These are phyloP conservation scores for Orestias chungarensis DNA, from an alignment of 2,797 vertebrate species.

Conservation along the genomic window DNA sequence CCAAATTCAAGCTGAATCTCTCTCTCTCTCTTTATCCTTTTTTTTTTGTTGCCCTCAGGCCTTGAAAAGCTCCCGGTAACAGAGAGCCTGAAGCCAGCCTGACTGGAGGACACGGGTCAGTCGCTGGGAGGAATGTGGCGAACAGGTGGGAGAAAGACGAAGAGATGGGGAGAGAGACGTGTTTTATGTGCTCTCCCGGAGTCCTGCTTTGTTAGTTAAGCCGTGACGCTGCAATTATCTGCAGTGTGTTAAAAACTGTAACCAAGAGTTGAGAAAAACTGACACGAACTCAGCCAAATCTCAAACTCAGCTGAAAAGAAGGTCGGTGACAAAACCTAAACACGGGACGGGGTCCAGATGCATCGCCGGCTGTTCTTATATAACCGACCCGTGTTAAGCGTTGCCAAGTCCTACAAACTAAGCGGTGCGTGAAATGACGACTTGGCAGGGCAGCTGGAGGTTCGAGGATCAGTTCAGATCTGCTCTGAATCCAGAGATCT, in stretches of 20 bases:
- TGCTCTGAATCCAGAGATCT: neutral
- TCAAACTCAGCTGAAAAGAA: constrained; percentile 1
- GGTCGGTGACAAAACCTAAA: too few relatives aligned
- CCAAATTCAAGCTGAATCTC: neutral
- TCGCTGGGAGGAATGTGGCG: constrained; percentile 58
- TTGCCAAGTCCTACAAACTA: constrained; percentile 57
- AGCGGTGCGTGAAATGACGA: constrained; percentile 61
- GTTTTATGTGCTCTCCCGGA: constrained; percentile 14
- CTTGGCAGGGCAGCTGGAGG: constrained; percentile 39
- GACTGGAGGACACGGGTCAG: constrained; percentile 64
- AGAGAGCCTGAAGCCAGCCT: constrained; percentile 19
- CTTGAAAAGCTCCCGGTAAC: constrained; percentile 16
- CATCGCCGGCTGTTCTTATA: constrained; percentile 33
- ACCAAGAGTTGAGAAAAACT: constrained; percentile 7
- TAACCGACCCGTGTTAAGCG: constrained; percentile 30
- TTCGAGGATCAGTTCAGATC: constrained; percentile 9
- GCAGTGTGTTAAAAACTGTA: constrained; percentile 15
- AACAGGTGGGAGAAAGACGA: constrained; percentile 58
- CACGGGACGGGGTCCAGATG: neutral
- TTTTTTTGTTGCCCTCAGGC: neutral
- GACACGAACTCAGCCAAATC: constrained; percentile 17
- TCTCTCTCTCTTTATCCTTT: too few relatives aligned
- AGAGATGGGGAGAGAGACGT: constrained; percentile 7
- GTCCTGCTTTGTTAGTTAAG: constrained; percentile 59
- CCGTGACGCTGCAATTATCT: constrained; percentile 24